phyloP scores from a whole-genome alignment of 2,113 vertebrate genomes.

The Halcyon senegalensis region DNA sequence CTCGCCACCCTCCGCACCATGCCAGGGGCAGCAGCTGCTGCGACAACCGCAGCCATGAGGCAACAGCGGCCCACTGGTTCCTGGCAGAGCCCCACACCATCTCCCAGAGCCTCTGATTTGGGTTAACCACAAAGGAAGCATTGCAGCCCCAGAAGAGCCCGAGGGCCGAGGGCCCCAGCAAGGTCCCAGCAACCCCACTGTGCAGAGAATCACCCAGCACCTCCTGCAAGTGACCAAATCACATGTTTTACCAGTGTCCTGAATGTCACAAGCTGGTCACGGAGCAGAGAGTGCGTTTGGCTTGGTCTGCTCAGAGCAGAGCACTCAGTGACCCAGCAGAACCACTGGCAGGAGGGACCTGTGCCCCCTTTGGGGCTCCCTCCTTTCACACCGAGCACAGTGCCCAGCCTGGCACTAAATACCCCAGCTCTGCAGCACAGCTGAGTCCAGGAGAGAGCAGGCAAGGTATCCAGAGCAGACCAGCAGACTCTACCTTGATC shows the following conservation, averaged over 20 bases:
- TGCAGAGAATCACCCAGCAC: background rate
- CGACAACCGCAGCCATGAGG: background rate
- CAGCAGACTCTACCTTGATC: slow-evolving; percentile 83
- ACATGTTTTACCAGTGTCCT: background rate
- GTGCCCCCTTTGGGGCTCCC: background rate
- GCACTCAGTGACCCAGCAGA: background rate
- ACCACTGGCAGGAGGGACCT: background rate
- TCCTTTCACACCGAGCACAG: background rate
- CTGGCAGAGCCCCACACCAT: background rate
- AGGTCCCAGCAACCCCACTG: background rate
- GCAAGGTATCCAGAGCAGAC: fast-evolving
- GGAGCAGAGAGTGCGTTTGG: background rate
- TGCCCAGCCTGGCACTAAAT: fast-evolving
- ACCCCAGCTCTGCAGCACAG: fast-evolving
- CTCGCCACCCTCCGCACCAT: fast-evolving
- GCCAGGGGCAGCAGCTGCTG: background rate
- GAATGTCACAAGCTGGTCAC: background rate
- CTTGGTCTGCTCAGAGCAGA: background rate
- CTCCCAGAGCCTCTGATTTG: background rate
- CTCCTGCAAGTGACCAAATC: background rate
- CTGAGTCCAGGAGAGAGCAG: background rate
- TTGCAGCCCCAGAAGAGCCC: background rate
- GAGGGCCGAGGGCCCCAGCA: background rate
- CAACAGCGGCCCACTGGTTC: background rate
- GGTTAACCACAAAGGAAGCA: slow-evolving; percentile 68